phyloP scores from a whole-genome alignment of 1,140 invertebrate species.

The Ceratosolen solmsi region DNA sequence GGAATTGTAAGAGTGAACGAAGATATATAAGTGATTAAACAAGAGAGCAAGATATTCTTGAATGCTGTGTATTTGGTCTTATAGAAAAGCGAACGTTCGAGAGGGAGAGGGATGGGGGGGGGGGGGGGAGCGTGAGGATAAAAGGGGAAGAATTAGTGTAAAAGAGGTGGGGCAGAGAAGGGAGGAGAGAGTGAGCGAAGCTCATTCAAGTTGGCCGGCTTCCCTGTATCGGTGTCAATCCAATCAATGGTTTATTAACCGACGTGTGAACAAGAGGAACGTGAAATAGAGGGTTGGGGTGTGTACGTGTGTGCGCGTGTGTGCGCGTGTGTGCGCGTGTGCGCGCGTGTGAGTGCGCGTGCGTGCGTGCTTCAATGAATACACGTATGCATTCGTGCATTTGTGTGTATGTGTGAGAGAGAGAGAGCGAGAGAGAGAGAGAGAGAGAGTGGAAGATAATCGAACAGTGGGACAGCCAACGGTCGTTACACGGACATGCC shows the following conservation, averaged over 20 bases:
- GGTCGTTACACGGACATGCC: slow-evolving; percentile 16
- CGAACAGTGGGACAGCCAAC: slow-evolving; percentile 51
- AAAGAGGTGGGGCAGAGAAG: slow-evolving; percentile 36
- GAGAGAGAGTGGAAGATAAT: slow-evolving; percentile 35
- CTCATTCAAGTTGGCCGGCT: slow-evolving; percentile 54
- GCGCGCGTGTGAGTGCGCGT: too few relatives aligned
- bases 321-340: too few relatives aligned
- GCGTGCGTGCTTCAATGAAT: too few relatives aligned
- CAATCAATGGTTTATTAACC: slow-evolving; percentile 72
- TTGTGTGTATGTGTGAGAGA: too few relatives aligned
- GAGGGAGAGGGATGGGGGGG: neutral
- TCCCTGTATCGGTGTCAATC: slow-evolving; percentile 66
- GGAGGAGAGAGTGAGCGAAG: slow-evolving; percentile 20
- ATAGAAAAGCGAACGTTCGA: neutral
- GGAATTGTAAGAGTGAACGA: neutral
- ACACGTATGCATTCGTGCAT: too few relatives aligned
- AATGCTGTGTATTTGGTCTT: neutral
- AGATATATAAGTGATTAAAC: slow-evolving; percentile 1
- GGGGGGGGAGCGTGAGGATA: neutral
- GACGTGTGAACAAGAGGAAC: slow-evolving; percentile 61
- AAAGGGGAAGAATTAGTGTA: neutral
- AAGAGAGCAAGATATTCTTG: neutral
- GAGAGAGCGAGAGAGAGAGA: neutral
- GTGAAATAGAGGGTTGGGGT: slow-evolving; percentile 38
- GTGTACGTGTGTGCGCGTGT: too few relatives aligned